Base-by-base conservation (phyloP, 2,797 vertebrate species). In the Allobates femoralis region DNA sequence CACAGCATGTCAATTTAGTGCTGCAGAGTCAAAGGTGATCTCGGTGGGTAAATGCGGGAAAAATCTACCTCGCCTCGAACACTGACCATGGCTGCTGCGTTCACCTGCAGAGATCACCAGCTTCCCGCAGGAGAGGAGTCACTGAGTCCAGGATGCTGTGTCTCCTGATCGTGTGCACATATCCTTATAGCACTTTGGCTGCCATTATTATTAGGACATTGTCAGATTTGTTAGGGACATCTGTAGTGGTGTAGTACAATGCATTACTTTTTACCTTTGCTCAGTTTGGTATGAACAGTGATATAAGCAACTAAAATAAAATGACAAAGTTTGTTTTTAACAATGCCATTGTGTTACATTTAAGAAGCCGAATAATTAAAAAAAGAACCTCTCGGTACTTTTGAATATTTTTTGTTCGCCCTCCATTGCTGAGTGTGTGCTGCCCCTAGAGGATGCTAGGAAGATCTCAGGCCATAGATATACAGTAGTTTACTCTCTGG, bases 391-490 rank as follows among this genome's bases (percentile, higher is more conserved):
- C 7, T 26, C 3, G 21, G 46, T 41, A 73, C 37, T 23, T 23
- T n/a, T 46, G 11, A 46, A n/a, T 46, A 14, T 41, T 34, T 69
- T 37, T 37, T 8, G 1, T 1, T 21, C 37, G 41, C 12, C 21
- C 21, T 14, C 21, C 46, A 53, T 11, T 53, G 19, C 60, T 81
- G 46, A 66, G 46, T 3, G 4, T 69, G 18, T 69, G 64, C 75
- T 85, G 50, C 75, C 75, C 56, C 75, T 69, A 58, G 75, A 10
- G 83, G 76, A 37, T 37, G 5, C 2, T 19, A 16, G 14, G 18
- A 8, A 60, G 28, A 73, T 69, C 6, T 5, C 62, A 37, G 18
- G 15, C 0, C 7, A 51, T 16, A 21, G 26, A 30, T 26, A 15
- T 21, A 14, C 3, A 30, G 23, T 10, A 23, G 15, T 46, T 51